phyloP scores from a whole-genome alignment of 2,113 vertebrate species.

The Ciconia stormi region DNA sequence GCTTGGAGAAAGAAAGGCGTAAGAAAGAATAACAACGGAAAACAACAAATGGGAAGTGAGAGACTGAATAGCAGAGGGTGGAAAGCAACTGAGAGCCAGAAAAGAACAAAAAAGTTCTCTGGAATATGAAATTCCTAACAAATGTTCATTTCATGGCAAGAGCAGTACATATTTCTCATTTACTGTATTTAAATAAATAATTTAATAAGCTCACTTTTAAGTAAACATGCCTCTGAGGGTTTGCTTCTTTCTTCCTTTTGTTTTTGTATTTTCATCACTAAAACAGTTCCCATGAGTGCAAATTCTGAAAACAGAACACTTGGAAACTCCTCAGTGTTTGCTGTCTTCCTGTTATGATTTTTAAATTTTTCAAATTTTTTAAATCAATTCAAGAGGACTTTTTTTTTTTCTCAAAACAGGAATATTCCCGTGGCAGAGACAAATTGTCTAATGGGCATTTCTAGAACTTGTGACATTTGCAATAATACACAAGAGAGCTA shows the following conservation, averaged over 20 bases:
- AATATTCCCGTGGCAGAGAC: not conserved
- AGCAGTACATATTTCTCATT: not conserved
- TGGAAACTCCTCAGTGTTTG: not conserved
- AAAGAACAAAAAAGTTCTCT: not conserved
- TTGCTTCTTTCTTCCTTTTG: not conserved
- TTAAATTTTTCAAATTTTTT: not conserved
- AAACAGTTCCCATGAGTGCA: not conserved
- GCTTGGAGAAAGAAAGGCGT: not conserved
- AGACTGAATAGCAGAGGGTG: not conserved
- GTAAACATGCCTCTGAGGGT: not conserved
- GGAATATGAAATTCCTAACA: not conserved
- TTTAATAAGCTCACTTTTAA: not conserved
- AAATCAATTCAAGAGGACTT: not conserved
- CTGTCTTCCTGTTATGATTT: not conserved
- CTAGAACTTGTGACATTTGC: not conserved
- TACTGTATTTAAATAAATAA: not conserved
- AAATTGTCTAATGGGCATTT: not conserved
- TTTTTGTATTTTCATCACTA: not conserved
- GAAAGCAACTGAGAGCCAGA: not conserved
- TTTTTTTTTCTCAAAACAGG: not conserved
- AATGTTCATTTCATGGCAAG: not conserved
- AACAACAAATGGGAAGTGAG: not conserved
- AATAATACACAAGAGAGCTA: not conserved
- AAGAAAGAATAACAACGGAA: not conserved
- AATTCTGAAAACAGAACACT: not conserved